Base-by-base conservation (phyloP, 2,888 invertebrate species). In the Priapulus caudatus region DNA sequence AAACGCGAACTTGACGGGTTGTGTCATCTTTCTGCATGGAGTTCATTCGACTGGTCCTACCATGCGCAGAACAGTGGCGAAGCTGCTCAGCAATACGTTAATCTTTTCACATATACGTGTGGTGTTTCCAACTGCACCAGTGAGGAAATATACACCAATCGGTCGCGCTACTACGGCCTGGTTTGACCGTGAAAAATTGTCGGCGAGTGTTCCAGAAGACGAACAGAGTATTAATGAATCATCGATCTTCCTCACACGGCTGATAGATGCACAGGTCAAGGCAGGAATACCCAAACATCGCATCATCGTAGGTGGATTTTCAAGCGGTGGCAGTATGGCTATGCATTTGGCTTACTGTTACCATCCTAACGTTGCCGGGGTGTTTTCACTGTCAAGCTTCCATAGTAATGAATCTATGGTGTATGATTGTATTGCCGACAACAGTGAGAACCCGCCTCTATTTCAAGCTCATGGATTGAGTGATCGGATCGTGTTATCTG, bases 251-350 rank as follows among this genome's bases (percentile, higher is more conserved):
- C 71, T 83, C 2, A 75, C 72, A 47, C 69, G 77, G 48, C 68
- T 86, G 3, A 80, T 88, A 16, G 75, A 80, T 50, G 70, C 74
- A 48, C 83, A 86, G 72, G 75, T 81, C 50, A 71, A 78, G 4
- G 65, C 67, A 51, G 86, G 86, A 1, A 80, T 85, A 60, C 80
- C 83, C 1, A 64, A 73, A 22, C 77, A 80, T 59, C 77, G 82
- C 63, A 86, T 88, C 59, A 74, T 85, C 54, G 72, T 88, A 10
- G 33, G 33, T n/a, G 33, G 83, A 2, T 88, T 88, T 70, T 88
- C 89, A 3, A 89, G 88, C 86, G 89, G 89, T 20, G 88, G 86
- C 23, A 78, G 82, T 0, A 69, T 88, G 62, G 78, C 88, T 0
- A 65, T 86, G 18, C 84, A 89, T 60, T 70, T 82, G 18, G 84